A percentile compares a stretch with the other conserved stretches of the same genome.
Evolutionary conservation across 2,113 vertebrate species (phyloP).

Genomic region (sheep (Ovis aries)): ARS-UI_Ramb_v3.0 NC_056054.1:151007501-151008000

Average conservation of each 20-base stretch:
- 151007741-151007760: slow-evolving; percentile 26
- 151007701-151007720: neutral
- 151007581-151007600: neutral
- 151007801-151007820: slow-evolving; percentile 14
- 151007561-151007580: slow-evolving; percentile 10
- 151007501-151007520: neutral
- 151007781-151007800: neutral
- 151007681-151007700: neutral
- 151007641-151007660: neutral
- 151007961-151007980: neutral
- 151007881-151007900: neutral
- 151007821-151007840: neutral
- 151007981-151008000: slow-evolving; percentile 7
- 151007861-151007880: slow-evolving; percentile 17
- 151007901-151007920: neutral
- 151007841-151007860: neutral
- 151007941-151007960: neutral
- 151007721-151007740: neutral
- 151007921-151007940: slow-evolving; percentile 4
- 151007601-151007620: neutral
- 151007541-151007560: neutral
- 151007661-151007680: neutral
- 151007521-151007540: neutral
- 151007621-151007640: neutral
- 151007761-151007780: slow-evolving; percentile 15